phyloP scores from a whole-genome alignment of 2,888 invertebrate species.

The Salticus scenicus region DNA sequence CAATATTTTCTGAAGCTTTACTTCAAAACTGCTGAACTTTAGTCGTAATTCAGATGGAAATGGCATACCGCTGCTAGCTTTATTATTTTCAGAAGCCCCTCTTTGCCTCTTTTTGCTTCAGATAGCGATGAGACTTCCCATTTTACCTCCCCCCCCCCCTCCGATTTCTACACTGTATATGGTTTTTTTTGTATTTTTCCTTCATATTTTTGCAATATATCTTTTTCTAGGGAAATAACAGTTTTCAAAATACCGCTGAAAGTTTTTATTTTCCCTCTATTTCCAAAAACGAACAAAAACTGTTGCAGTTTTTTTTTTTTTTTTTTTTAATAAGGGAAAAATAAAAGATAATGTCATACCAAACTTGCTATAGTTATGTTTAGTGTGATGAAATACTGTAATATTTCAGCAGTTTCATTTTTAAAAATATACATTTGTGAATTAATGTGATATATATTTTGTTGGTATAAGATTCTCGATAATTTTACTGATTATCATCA shows the following conservation, averaged over 20 bases:
- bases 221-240: neutral
- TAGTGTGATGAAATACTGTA: too few relatives aligned
- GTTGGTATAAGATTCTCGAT: too few relatives aligned
- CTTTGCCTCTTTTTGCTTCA: neutral
- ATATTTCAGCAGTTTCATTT: too few relatives aligned
- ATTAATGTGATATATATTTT: too few relatives aligned
- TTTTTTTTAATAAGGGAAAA: too few relatives aligned
- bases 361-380: too few relatives aligned
- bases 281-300: too few relatives aligned
- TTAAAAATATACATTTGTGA: too few relatives aligned
- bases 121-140: neutral
- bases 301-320: too few relatives aligned
- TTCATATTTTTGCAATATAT: neutral
- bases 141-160: neutral
- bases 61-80: neutral
- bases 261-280: neutral
- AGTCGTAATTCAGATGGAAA: neutral
- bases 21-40: constrained; percentile 9
- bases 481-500: too few relatives aligned
- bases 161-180: too few relatives aligned
- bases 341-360: too few relatives aligned
- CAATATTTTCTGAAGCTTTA: neutral
- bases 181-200: neutral
- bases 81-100: neutral
- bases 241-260: neutral